Evolutionary conservation across 2,888 invertebrate genomes (phyloP), one percentile per base, ranked within the genome.

Genomic region (Erebia palarica): DNA sequence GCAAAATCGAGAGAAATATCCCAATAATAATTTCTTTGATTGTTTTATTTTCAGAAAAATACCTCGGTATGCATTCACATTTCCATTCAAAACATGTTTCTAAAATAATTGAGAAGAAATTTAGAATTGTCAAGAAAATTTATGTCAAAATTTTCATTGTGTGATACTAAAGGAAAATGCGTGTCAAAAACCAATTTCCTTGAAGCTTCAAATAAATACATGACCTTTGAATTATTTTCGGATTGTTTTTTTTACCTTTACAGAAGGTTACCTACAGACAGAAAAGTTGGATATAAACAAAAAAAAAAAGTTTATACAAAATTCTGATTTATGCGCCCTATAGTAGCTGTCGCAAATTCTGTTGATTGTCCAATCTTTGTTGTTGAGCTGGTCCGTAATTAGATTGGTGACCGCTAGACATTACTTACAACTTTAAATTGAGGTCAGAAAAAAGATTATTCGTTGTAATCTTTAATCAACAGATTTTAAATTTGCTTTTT

Each of bases 161-260:
- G 14, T 47, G 44, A 18, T 47, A 61, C 7, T 9, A 49, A 63
- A 42, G 16, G 53, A 42, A 65, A 65, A 65, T 14, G 13, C 13
- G 57, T 13, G 53, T 7, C 36, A 65, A 57, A 65, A 57, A 53
- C 9, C 16, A 18, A 65, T 55, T 55, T 65, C 55, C 53, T 55
- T 65, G 16, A 36, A 7, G 55, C 42, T 66, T 58, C 44, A 58
- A 66, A 58, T 47, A 58, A 18, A 21, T 66, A 65, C 16, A n/a
- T 42, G 66, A 47, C 66, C 66, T 66, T 66, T 57, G 58, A 58
- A 57, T 66, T 57, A 66, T 66, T 66, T 66, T 57, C 18, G 44
- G 57, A 21, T 65, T 65, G 36, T 58, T 57, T 63, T 66, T 21
- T 66, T 58, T 18, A 57, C 57, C 14, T 66, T 44, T 65, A 18